A percentile compares a stretch with the other conserved stretches of the same genome.
These are phyloP conservation scores for Deilephila elpenor DNA, from an alignment of 2,888 invertebrate genomes.

Conservation along the genomic window DNA sequence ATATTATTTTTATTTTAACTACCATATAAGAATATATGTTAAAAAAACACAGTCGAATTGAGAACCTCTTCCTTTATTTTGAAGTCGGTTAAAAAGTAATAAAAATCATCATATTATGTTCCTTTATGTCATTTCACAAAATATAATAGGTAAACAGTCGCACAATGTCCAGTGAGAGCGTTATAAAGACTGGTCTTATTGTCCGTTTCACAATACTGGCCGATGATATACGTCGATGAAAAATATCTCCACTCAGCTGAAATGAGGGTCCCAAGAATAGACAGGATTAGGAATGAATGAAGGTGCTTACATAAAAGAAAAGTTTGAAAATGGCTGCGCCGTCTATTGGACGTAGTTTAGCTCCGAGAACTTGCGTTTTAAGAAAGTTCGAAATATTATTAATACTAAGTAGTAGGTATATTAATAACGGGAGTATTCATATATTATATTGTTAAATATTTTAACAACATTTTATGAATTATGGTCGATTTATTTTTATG, in stretches of 20 bases:
- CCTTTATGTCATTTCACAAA: not conserved
- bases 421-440: too few relatives aligned
- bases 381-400: slow-evolving; percentile 1
- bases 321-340: slow-evolving; percentile 46
- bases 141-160: slow-evolving; percentile 1
- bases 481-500: too few relatives aligned
- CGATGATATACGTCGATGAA: slow-evolving; percentile 56
- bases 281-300: slow-evolving; percentile 58
- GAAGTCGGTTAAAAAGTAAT: not conserved
- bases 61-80: too few relatives aligned
- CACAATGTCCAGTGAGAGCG: slow-evolving; percentile 14
- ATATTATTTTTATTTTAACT: not conserved
- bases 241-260: slow-evolving; percentile 60
- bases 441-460: too few relatives aligned
- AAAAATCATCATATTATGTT: not conserved
- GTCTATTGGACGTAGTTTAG: slow-evolving; percentile 39
- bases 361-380: slow-evolving; percentile 10
- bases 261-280: slow-evolving; percentile 62
- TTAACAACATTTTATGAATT: too few relatives aligned
- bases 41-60: too few relatives aligned
- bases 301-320: slow-evolving; percentile 47
- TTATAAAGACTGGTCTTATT: slow-evolving; percentile 45
- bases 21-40: not conserved
- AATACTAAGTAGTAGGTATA: too few relatives aligned
- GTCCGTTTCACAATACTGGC: slow-evolving; percentile 49